These are phyloP conservation scores for Pterophyllum scalare DNA, from an alignment of 2,113 vertebrate species.

Conservation along the genomic window DNA sequence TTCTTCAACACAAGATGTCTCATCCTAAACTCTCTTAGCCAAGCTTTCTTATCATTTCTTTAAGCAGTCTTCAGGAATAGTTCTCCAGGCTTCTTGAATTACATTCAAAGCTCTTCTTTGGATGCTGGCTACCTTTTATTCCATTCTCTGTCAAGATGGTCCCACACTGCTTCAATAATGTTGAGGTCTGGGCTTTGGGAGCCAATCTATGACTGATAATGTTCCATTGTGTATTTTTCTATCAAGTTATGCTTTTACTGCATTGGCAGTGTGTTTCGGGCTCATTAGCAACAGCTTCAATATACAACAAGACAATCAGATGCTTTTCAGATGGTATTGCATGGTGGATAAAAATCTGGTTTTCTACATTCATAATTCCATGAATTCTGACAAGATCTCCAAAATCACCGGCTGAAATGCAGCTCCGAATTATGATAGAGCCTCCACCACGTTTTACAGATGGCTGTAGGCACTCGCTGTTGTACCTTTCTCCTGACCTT, in stretches of 20 bases:
- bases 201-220: not conserved
- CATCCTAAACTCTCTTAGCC: not conserved
- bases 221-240: not conserved
- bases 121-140: not conserved
- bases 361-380: not conserved
- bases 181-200: not conserved
- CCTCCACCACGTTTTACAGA: not conserved
- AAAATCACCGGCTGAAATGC: not conserved
- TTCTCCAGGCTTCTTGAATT: not conserved
- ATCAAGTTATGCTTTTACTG: not conserved
- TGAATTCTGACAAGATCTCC: not conserved
- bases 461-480: not conserved
- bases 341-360: not conserved
- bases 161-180: not conserved
- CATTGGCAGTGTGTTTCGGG: not conserved
- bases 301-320: not conserved
- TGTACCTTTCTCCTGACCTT: too few relatives aligned
- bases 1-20: not conserved
- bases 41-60: not conserved
- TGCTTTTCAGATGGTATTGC: not conserved
- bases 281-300: not conserved
- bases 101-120: not conserved
- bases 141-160: not conserved
- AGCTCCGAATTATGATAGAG: too few relatives aligned
- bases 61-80: not conserved